phyloP scores from a whole-genome alignment of 2,113 vertebrate species.

The Vombatus ursinus region DNA sequence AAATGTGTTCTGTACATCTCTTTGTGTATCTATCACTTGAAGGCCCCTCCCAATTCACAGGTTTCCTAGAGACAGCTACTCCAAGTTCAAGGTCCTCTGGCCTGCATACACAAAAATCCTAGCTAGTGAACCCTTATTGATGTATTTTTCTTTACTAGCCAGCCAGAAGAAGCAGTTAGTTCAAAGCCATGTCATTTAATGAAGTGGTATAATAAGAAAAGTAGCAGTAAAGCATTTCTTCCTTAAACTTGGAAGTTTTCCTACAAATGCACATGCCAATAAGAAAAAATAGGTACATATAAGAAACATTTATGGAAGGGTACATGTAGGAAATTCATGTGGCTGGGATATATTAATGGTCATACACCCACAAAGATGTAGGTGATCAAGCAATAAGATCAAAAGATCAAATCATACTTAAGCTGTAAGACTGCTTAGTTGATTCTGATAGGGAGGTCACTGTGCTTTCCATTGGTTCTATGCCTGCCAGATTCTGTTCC shows the following conservation, averaged over 20 bases:
- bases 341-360: background rate
- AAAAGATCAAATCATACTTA: background rate
- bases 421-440: too few relatives aligned
- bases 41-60: background rate
- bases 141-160: too few relatives aligned
- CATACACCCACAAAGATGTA: background rate
- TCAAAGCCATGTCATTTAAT: background rate
- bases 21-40: too few relatives aligned
- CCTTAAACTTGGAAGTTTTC: background rate
- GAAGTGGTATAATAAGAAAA: background rate
- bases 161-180: background rate
- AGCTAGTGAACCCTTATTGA: background rate
- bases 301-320: background rate
- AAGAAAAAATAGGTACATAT: background rate
- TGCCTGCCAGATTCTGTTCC: background rate
- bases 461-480: background rate
- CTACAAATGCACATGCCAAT: background rate
- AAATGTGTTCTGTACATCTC: background rate
- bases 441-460: background rate
- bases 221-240: background rate
- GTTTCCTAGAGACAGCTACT: background rate
- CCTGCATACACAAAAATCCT: background rate
- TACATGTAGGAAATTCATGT: background rate
- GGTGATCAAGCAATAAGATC: background rate
- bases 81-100: background rate